phyloP scores from a whole-genome alignment of 2,113 vertebrate species.

The Phainopepla nitens region DNA sequence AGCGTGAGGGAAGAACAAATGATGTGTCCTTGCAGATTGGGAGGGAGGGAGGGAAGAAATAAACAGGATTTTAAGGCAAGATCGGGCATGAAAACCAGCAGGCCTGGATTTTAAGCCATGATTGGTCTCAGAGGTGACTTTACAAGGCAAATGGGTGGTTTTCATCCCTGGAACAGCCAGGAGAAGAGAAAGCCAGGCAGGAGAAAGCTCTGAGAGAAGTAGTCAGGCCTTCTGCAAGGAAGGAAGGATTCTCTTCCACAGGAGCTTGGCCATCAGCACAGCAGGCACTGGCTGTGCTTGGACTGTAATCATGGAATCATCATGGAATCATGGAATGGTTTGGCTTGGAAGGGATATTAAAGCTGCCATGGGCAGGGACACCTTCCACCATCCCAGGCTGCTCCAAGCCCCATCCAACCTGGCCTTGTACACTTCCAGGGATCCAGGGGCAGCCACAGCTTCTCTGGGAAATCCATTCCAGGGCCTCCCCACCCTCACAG shows the following conservation, averaged over 20 bases:
- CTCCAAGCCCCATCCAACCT: fast-evolving
- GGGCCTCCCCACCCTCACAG: neutral
- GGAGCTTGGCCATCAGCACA: neutral
- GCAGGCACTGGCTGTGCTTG: neutral
- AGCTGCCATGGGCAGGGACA: neutral
- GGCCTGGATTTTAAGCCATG: neutral
- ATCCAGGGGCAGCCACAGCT: neutral
- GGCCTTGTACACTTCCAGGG: neutral
- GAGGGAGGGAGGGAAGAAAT: neutral
- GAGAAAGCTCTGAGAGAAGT: neutral
- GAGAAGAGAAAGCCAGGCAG: neutral
- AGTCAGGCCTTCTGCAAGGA: neutral
- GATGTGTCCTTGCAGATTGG: neutral
- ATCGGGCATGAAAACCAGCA: neutral
- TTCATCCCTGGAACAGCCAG: neutral
- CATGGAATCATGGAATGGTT: neutral
- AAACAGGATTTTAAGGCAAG: neutral
- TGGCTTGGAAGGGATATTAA: neutral
- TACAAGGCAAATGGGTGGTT: neutral
- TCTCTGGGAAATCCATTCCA: neutral
- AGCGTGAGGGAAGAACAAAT: neutral
- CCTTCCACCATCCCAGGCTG: fast-evolving
- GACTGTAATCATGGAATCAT: neutral
- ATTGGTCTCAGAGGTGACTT: neutral
- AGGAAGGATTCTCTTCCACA: neutral